Percentiles rank a stretch among this genome's conserved stretches.
Conservation (phyloP, 2,888 invertebrate species). For the Cosmia trapezina region DNA sequence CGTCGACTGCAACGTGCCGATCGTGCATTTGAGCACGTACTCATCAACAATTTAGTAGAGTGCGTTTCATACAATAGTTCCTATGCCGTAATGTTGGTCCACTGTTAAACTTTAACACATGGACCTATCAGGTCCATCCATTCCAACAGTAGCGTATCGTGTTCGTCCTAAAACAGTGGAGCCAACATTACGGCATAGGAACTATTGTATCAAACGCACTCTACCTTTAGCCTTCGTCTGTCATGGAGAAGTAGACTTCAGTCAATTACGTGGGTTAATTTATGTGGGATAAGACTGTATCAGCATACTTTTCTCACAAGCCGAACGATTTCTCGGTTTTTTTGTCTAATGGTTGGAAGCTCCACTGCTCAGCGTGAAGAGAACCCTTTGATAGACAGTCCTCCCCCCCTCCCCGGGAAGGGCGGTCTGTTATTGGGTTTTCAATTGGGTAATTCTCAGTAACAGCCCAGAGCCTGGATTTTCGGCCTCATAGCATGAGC, state of each 20-base stretch:
- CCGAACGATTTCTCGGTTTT: neutral
- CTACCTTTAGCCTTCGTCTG: neutral
- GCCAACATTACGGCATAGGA: too few relatives aligned
- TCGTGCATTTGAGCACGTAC: neutral
- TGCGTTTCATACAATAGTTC: too few relatives aligned
- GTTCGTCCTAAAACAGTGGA: too few relatives aligned
- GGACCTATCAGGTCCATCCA: too few relatives aligned
- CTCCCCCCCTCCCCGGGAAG: neutral
- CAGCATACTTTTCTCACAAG: too few relatives aligned
- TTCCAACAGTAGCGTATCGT: too few relatives aligned
- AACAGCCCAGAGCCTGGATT: neutral
- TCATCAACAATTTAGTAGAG: too few relatives aligned
- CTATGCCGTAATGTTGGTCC: too few relatives aligned
- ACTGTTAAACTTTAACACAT: too few relatives aligned
- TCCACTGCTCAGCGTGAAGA: neutral
- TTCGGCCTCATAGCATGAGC: neutral
- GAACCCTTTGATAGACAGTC: too few relatives aligned
- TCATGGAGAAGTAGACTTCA: neutral
- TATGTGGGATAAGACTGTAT: too few relatives aligned
- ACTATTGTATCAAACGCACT: too few relatives aligned
- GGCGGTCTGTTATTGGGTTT: neutral
- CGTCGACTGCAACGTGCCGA: neutral
- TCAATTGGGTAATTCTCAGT: neutral
- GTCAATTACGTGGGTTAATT: neutral
- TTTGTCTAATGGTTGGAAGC: neutral